Conservation (phyloP, 1,140 invertebrate species). For the Bursaphelenchus mucronatus region DNA sequence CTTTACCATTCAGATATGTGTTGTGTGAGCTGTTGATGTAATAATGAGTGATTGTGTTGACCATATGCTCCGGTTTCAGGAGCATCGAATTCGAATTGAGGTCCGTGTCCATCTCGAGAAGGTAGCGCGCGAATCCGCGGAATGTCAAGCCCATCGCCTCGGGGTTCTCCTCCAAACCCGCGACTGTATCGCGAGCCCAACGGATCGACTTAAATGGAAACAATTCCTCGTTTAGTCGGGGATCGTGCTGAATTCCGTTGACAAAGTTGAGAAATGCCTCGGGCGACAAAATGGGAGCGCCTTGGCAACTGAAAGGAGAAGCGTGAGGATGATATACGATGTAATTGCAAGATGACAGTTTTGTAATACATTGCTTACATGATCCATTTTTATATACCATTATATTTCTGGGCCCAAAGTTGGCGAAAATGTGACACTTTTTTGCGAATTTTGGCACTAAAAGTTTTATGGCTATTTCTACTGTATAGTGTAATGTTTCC, state of each 20-base stretch:
- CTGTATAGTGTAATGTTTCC: too few species aligned
- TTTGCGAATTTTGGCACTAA: too few species aligned
- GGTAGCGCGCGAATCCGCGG: slow-evolving; percentile 17
- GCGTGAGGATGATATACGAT: too few species aligned
- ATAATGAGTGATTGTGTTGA: slow-evolving; percentile 81
- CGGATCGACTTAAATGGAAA: slow-evolving; percentile 27
- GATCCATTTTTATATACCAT: too few species aligned
- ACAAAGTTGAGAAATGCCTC: slow-evolving; percentile 29
- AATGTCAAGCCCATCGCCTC: background rate
- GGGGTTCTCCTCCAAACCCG: slow-evolving; percentile 7
- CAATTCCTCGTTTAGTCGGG: slow-evolving; percentile 28
- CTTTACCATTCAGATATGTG: slow-evolving; percentile 80
- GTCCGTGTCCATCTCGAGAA: slow-evolving; percentile 21
- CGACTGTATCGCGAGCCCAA: slow-evolving; percentile 11
- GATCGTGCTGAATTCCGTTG: slow-evolving; percentile 27
- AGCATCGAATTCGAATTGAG: slow-evolving; percentile 3
- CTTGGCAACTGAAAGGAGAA: too few species aligned
- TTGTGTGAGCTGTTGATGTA: slow-evolving; percentile 92
- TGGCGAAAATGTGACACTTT: too few species aligned
- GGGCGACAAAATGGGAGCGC: background rate
- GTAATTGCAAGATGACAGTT: too few species aligned
- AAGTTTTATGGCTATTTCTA: too few species aligned
- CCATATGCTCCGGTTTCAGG: slow-evolving; percentile 69
- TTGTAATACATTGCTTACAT: too few species aligned
- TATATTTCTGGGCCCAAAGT: too few species aligned